A percentile compares a stretch with the other conserved stretches of the same genome.
phyloP scores from a whole-genome alignment of 2,888 invertebrate species.

The Drosophila rellima region DNA sequence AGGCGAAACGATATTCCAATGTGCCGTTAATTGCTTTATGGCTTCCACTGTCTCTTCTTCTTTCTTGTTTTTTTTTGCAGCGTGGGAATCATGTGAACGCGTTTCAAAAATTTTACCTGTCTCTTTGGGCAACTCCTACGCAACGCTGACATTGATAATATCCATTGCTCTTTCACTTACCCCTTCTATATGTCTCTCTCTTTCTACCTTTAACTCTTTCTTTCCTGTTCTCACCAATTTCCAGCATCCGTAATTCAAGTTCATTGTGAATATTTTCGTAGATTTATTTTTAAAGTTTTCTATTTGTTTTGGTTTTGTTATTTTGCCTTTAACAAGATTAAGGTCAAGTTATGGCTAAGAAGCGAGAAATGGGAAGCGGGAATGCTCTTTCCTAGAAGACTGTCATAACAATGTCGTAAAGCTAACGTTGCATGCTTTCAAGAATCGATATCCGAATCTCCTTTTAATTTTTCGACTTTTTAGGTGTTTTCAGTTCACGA shows the following conservation, averaged over 20 bases:
- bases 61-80: constrained; percentile 30
- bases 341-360: constrained; percentile 65
- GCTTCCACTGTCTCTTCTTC: constrained; percentile 32
- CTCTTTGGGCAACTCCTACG: constrained; percentile 41
- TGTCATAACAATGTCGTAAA: constrained; percentile 7
- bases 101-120: constrained; percentile 54
- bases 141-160: background rate
- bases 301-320: constrained; percentile 44
- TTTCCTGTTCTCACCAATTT: constrained; percentile 3
- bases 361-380: constrained; percentile 9
- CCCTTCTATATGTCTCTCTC: background rate
- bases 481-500: background rate
- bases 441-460: background rate
- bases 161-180: constrained; percentile 6
- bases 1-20: constrained; percentile 53
- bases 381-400: constrained; percentile 52
- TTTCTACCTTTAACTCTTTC: background rate
- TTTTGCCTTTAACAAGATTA: constrained; percentile 70
- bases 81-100: constrained; percentile 60
- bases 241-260: constrained; percentile 54
- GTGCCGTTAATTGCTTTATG: constrained; percentile 77
- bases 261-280: constrained; percentile 56
- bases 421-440: background rate
- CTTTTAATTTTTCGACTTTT: background rate
- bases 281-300: constrained; percentile 71